These are phyloP conservation scores for Darevskia nairensis DNA, from an alignment of 2,797 vertebrate genomes.

Conservation along the genomic window DNA sequence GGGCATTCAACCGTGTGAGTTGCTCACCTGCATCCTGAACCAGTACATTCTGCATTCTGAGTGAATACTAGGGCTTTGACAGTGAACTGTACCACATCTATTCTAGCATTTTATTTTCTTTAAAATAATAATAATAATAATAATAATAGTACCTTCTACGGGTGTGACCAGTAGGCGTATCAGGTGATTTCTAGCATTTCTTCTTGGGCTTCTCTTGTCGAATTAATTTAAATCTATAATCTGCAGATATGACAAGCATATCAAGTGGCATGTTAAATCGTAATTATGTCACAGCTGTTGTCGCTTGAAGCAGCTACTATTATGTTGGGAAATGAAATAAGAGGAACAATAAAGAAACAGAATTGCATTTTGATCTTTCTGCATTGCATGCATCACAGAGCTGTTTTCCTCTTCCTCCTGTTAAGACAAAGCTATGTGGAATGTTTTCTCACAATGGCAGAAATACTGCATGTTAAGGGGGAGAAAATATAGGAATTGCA, in stretches of 20 bases:
- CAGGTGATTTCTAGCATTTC: constrained; percentile 49
- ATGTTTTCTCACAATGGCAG: constrained; percentile 28
- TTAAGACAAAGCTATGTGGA: constrained; percentile 32
- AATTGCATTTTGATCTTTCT: constrained; percentile 65
- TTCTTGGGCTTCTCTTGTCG: constrained; percentile 54
- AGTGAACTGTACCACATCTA: background rate
- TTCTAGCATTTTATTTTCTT: background rate
- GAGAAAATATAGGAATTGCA: background rate
- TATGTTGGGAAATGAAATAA: constrained; percentile 62
- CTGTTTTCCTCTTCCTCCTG: background rate
- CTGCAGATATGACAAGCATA: constrained; percentile 57
- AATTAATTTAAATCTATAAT: constrained; percentile 77
- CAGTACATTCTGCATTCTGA: background rate
- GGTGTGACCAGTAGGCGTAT: constrained; percentile 36
- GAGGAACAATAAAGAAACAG: constrained; percentile 63
- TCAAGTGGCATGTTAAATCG: constrained; percentile 63
- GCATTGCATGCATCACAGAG: constrained; percentile 36
- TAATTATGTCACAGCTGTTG: constrained; percentile 61
- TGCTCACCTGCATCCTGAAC: background rate
- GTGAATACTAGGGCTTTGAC: background rate
- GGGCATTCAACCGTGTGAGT: background rate
- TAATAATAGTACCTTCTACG: background rate
- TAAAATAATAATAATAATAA: too few relatives aligned
- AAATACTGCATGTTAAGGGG: constrained; percentile 33
- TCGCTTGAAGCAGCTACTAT: constrained; percentile 59